phyloP scores from a whole-genome alignment of 2,113 vertebrate genomes.

The Epinephelus cyanopodus region DNA sequence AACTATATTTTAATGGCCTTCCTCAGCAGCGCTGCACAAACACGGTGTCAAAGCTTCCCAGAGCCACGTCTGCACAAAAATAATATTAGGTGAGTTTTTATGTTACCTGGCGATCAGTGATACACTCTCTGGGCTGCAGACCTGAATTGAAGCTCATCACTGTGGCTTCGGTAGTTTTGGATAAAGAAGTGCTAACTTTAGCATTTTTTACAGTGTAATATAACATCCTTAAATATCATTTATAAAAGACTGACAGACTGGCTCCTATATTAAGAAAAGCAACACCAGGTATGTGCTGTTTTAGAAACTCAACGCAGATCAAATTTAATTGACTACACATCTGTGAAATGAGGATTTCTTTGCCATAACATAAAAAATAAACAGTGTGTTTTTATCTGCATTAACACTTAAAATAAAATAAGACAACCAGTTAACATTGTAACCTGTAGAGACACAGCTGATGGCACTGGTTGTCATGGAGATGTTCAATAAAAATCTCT shows the following conservation, averaged over 20 bases:
- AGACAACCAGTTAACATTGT: background rate
- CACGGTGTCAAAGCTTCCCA: constrained; percentile 27
- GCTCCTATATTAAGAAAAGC: background rate
- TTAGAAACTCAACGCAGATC: background rate
- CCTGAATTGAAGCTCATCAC: background rate
- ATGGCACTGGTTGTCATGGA: background rate
- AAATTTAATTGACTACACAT: background rate
- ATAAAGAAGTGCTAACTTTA: constrained; percentile 1
- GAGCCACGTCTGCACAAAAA: constrained; percentile 20
- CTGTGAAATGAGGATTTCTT: background rate
- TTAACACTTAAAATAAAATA: background rate
- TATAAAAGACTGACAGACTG: background rate
- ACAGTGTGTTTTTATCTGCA: background rate
- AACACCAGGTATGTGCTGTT: background rate
- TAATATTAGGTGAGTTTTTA: constrained; percentile 24
- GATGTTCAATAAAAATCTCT: background rate
- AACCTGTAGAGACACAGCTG: background rate
- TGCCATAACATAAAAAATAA: background rate
- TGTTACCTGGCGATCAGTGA: constrained; percentile 29
- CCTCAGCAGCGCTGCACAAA: constrained; percentile 36
- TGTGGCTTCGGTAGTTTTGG: background rate
- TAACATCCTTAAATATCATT: background rate
- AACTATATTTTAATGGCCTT: constrained; percentile 71
- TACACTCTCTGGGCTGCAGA: constrained; percentile 22
- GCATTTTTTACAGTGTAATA: background rate